These are phyloP conservation scores for Cerastoderma edule DNA, from an alignment of 2,888 invertebrate genomes.

Conservation along the genomic window DNA sequence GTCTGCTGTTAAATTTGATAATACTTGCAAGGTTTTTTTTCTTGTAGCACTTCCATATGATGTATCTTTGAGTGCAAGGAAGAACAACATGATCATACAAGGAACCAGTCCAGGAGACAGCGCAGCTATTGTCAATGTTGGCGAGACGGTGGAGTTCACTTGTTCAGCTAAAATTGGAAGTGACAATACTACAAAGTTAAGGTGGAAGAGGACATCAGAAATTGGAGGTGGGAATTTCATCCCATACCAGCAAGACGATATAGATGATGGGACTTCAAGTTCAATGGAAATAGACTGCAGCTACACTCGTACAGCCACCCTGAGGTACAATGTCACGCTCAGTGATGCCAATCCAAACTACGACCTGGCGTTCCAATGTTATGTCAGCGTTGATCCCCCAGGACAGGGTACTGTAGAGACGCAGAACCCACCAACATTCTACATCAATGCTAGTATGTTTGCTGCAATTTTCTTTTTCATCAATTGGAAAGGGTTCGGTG, in stretches of 20 bases:
- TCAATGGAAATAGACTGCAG: constrained; percentile 3
- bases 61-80: background rate
- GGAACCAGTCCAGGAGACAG: background rate
- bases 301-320: constrained; percentile 14
- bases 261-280: background rate
- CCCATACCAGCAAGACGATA: too few species aligned
- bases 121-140: background rate
- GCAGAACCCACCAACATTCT: constrained; percentile 10
- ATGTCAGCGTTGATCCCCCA: background rate
- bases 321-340: constrained; percentile 10
- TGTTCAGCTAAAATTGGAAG: constrained; percentile 22
- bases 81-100: background rate
- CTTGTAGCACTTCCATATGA: background rate
- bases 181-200: background rate
- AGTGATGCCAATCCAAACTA: background rate
- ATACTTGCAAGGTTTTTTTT: background rate
- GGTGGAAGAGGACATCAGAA: constrained; percentile 15
- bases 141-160: background rate
- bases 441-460: constrained; percentile 14
- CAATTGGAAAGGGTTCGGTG: too few species aligned
- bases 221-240: background rate
- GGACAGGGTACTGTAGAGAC: background rate
- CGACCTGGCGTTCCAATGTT: constrained; percentile 22
- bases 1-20: too few species aligned
- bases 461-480: too few species aligned